Base-by-base conservation (phyloP, 2,113 vertebrate species). In the Plecturocebus donacophilus region DNA sequence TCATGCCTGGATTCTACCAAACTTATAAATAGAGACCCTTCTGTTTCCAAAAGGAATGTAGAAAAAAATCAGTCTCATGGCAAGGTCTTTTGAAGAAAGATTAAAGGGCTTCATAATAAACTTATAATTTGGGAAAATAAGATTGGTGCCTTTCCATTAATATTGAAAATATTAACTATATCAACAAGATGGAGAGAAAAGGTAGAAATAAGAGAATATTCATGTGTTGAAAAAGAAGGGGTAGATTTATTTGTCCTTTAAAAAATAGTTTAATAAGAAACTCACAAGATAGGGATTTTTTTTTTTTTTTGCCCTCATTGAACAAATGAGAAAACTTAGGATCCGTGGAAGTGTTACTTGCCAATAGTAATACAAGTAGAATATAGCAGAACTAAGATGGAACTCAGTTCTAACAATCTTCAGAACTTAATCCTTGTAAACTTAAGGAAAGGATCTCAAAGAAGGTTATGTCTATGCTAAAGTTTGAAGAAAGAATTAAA, bases 401-500 rank as follows among this genome's bases (percentile, higher is more conserved):
- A 75, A 47, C 14, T 12, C 61, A 80, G 17, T 80, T 87, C 32
- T 81, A 90, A 89, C 16, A 73, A 92, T 71, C 27, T 79, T 54
- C 58, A 64, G 54, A 68, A 79, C 7, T 90, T 86, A 56, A 47
- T 76, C 94, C 23, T 77, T 56, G 4, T 35, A 83, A 68, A 47
- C 58, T 82, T 87, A 87, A 16, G 17, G 27, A 84, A 92, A 86
- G 9, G 42, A 1, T 56, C 47, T 82, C 61, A 75, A 21, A 77
- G 54, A 81, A 92, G 12, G 6, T 64, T 76, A 54, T 64, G 3
- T 35, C n/a, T 61, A 49, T 83, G 52, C 1, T 84, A 47, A 90
- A 86, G 58, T 90, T 40, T 75, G n/a, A 94, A 76, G 17, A 92
- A 93, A 70, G 21, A 96, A 56, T 76, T 71, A 42, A 92, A 86